These are phyloP conservation scores for Falco peregrinus DNA, from an alignment of 2,797 vertebrate species.

Conservation along the genomic window DNA sequence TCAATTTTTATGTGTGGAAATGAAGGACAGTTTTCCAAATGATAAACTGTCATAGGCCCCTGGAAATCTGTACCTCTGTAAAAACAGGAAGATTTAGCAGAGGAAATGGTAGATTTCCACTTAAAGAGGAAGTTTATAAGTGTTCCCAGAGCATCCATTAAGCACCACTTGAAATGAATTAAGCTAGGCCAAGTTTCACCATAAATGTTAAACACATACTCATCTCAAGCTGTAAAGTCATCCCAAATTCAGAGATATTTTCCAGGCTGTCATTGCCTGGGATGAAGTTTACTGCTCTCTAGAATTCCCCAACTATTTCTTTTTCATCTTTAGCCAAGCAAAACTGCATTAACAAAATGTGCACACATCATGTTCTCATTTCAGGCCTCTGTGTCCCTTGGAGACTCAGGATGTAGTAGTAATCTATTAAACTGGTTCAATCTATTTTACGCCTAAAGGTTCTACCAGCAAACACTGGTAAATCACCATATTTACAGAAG, in stretches of 20 bases:
- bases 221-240: neutral
- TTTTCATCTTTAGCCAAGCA: constrained; percentile 1
- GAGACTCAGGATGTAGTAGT: neutral
- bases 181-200: neutral
- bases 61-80: neutral
- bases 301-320: neutral
- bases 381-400: neutral
- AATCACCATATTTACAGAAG: neutral
- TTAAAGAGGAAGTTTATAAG: neutral
- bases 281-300: neutral
- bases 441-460: neutral
- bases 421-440: neutral
- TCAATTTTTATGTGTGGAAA: neutral
- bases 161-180: neutral
- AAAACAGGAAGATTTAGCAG: neutral
- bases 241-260: neutral
- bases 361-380: neutral
- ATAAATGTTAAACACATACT: neutral
- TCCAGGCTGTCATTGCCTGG: neutral
- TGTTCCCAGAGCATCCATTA: neutral
- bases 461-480: neutral
- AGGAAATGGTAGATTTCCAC: neutral
- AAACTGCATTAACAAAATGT: neutral
- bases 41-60: neutral
- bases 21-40: neutral